These are phyloP conservation scores for Drosophila bocqueti DNA, from an alignment of 1,140 invertebrate genomes.

Conservation along the genomic window DNA sequence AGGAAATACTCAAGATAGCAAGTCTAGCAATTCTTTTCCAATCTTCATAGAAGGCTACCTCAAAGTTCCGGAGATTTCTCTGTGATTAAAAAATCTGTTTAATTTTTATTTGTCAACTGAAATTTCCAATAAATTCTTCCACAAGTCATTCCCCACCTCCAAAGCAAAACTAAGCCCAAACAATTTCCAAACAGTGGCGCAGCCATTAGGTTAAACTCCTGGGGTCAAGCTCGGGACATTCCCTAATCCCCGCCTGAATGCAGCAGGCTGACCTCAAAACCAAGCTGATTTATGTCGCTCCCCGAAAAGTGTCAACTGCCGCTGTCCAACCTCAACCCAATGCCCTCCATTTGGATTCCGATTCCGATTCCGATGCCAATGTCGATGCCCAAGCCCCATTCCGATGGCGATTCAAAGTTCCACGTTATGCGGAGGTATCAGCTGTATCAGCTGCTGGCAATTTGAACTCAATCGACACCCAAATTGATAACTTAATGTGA, in stretches of 20 bases:
- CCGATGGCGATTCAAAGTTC: constrained; percentile 15
- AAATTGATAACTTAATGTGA: constrained; percentile 81
- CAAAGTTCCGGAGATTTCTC: too few species aligned
- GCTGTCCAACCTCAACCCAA: constrained; percentile 55
- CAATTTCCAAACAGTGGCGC: constrained; percentile 16
- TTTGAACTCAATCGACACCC: constrained; percentile 75
- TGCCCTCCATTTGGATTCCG: constrained; percentile 60
- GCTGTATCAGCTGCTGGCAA: constrained; percentile 76
- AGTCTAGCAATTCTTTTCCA: not conserved
- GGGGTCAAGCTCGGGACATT: constrained; percentile 29
- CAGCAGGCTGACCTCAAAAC: constrained; percentile 56
- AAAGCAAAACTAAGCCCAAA: not conserved
- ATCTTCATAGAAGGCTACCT: too few species aligned
- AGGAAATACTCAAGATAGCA: not conserved
- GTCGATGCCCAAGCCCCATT: constrained; percentile 9
- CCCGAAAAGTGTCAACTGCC: constrained; percentile 78
- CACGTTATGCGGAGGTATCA: constrained; percentile 8
- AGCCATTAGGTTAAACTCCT: constrained; percentile 28
- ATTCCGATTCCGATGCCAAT: not conserved
- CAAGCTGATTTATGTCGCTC: constrained; percentile 73
- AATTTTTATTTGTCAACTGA: not conserved
- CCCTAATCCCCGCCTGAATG: constrained; percentile 46
- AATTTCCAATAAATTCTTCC: not conserved
- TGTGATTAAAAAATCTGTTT: not conserved
- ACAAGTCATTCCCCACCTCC: not conserved